A percentile compares a stretch with the other conserved stretches of the same genome.
Evolutionary conservation across 2,113 vertebrate species (phyloP).

Genomic region (Esox niger): DNA sequence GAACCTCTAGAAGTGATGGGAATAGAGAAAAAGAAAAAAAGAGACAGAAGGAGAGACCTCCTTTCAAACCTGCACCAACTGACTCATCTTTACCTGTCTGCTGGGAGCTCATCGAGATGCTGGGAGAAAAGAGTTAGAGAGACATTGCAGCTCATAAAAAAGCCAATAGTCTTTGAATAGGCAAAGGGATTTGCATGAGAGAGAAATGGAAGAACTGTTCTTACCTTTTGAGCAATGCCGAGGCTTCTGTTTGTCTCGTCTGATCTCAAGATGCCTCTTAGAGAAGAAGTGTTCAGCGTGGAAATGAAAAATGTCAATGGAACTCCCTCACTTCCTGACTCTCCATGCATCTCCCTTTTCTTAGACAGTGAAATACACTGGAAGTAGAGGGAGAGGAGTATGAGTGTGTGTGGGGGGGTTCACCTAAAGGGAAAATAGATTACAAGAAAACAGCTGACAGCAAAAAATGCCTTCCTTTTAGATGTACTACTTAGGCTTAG

Average conservation of each 20-base stretch:
- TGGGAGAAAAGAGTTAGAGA: conserved; percentile 15
- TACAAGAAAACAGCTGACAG: background rate
- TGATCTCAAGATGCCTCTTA: conserved; percentile 64
- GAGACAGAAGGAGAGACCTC: conserved; percentile 11
- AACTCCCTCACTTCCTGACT: conserved; percentile 20
- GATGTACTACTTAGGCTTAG: too few species aligned
- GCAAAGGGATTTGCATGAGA: conserved; percentile 24
- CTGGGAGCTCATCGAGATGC: conserved; percentile 48
- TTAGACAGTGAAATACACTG: conserved; percentile 44
- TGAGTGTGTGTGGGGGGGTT: conserved; percentile 22
- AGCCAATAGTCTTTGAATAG: conserved; percentile 13
- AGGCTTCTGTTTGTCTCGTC: conserved; percentile 64
- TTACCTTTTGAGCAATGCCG: conserved; percentile 70
- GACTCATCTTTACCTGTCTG: conserved; percentile 53
- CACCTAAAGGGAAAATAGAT: conserved; percentile 22
- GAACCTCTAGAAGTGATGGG: conserved; percentile 31
- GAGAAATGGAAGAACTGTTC: conserved; percentile 37
- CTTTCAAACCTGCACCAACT: conserved; percentile 58
- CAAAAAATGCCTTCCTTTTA: background rate
- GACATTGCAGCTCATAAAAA: background rate
- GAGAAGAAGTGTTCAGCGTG: conserved; percentile 56
- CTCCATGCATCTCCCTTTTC: background rate
- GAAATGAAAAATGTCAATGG: conserved; percentile 64
- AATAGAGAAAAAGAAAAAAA: conserved; percentile 14
- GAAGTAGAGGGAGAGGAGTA: conserved; percentile 18